Conservation (phyloP, 2,113 vertebrate species). For the Cricetomys ansorgei region DNA sequence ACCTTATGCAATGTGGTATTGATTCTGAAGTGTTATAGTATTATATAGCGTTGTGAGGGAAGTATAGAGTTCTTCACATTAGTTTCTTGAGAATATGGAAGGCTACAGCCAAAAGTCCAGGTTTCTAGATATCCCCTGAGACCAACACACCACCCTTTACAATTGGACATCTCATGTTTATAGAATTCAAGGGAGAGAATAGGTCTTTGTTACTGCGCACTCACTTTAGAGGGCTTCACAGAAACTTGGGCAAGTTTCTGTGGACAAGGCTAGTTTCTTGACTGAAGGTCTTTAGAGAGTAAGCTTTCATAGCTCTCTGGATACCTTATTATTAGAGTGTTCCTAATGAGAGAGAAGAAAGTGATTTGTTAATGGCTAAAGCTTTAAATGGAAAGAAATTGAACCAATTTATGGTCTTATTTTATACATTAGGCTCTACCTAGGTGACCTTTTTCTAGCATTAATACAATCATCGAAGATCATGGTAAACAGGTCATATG, state of each 20-base stretch:
- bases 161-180: background rate
- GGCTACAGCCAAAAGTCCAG: background rate
- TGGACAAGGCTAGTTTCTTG: background rate
- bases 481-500: background rate
- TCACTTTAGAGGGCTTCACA: background rate
- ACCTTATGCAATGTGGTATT: background rate
- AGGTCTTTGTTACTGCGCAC: background rate
- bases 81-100: background rate
- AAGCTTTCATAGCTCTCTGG: background rate
- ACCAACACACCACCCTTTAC: background rate
- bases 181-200: background rate
- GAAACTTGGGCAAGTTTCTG: background rate
- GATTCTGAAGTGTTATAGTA: background rate
- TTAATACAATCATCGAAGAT: background rate
- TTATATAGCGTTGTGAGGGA: background rate
- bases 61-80: background rate
- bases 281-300: background rate
- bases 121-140: background rate
- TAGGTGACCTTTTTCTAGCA: background rate
- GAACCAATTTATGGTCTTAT: slow-evolving; percentile 5
- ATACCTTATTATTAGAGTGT: background rate
- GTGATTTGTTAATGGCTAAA: background rate
- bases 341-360: background rate
- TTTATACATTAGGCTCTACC: background rate
- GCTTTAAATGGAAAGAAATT: background rate